Base-by-base conservation (phyloP, 2,797 vertebrate genomes). In the Acanthurus tractus region DNA sequence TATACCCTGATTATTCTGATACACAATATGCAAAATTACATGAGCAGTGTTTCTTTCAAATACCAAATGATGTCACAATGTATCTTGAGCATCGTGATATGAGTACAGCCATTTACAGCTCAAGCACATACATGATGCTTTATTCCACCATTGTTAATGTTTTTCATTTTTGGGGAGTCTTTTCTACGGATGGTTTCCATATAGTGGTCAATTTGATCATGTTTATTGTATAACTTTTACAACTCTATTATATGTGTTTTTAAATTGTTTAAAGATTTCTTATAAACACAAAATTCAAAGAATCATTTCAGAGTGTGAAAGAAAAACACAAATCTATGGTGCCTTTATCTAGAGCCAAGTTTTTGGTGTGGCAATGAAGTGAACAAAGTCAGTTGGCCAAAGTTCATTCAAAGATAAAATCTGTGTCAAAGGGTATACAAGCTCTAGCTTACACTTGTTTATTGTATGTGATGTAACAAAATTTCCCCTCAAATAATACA, bases 341-440 rank as follows among this genome's bases (percentile, higher is more conserved):
- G 25, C 25, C 25, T 29, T 29, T 29, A 29, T 29, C 25, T 4
- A 29, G 5, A 29, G 25, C 25, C 25, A 29, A 29, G 25, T 29
- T 29, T 29, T 29, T 29, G 25, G 25, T 29, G 25, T 52, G 15
- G 36, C n/a, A 11, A 1, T 44, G 1, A 44, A 45, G 12, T 34
- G 17, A 56, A 50, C 4, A 55, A 23, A 59, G 38, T 23, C 46
- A 64, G 23, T 4, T 42, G 91, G 62, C 15, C 88, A 91, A 94
- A 94, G 93, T 73, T 81, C 80, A 77, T 50, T 20, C 6, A 13
- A 9, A 63, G 76, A 85, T 86, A 78, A 75, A 44, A 89, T 87
- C 46, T 87, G 67, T 84, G 89, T 84, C 61, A 88, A 25, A 88
- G 89, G 79, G 23, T 11, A 64, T 48, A 34, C 12, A 22, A 36